These are phyloP conservation scores for Poeciliopsis occidentalis DNA, from an alignment of 2,113 vertebrate genomes.

Conservation along the genomic window DNA sequence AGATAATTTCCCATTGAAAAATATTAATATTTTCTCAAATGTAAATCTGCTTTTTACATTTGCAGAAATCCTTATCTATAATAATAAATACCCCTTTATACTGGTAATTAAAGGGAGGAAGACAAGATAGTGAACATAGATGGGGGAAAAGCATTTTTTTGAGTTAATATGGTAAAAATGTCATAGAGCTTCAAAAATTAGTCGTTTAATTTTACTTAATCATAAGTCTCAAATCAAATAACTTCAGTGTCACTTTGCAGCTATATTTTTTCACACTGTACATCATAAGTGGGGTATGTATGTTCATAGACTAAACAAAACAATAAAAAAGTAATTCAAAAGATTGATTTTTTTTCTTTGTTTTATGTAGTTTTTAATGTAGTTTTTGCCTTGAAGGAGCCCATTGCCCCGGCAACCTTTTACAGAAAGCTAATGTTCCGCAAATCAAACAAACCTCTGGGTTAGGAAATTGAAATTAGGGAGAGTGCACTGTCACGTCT, in stretches of 20 bases:
- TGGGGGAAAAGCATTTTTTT: background rate
- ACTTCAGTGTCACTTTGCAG: background rate
- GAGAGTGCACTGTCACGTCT: background rate
- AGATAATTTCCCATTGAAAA: constrained; percentile 58
- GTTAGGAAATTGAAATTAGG: background rate
- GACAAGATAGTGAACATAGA: background rate
- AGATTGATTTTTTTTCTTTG: too few species aligned
- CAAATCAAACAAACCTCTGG: background rate
- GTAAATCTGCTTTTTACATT: constrained; percentile 6
- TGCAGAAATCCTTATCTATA: background rate
- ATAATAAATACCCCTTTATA: too few species aligned
- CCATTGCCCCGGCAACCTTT: too few species aligned
- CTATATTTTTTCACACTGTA: background rate
- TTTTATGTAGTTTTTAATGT: too few species aligned
- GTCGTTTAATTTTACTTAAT: background rate
- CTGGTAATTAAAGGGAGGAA: too few species aligned
- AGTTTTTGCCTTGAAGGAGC: too few species aligned
- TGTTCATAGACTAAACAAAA: too few species aligned
- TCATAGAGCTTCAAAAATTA: background rate
- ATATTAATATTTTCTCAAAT: constrained; percentile 16
- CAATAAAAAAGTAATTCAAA: too few species aligned
- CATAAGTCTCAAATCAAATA: background rate
- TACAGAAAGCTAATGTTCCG: too few species aligned
- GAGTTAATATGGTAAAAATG: too few species aligned
- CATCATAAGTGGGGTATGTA: too few species aligned